Evolutionary conservation across 2,888 invertebrate genomes (phyloP).

Genomic region (Enchytraeus crypticus): DNA sequence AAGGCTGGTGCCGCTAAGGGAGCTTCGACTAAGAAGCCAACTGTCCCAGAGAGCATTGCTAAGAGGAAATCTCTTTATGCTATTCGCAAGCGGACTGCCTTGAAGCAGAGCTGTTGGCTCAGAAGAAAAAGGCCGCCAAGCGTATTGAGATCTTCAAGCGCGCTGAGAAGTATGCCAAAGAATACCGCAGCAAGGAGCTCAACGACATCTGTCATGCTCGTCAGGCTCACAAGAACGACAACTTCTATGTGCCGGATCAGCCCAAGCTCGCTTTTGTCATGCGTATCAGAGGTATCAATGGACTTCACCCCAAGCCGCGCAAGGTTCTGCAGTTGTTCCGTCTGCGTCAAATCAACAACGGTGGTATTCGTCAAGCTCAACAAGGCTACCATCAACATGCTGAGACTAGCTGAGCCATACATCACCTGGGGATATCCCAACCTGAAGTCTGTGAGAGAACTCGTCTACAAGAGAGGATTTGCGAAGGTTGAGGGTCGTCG

Average conservation of each 20-base stretch:
- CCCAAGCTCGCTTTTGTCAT: conserved; percentile 95
- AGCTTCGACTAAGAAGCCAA: no score
- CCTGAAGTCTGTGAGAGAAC: conserved; percentile 85
- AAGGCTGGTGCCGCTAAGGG: no score
- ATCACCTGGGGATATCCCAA: conserved; percentile 99
- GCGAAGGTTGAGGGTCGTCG: conserved; percentile 86
- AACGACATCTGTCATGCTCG: conserved; percentile 79
- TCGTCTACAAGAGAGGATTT: conserved; percentile 96
- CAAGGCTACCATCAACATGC: conserved; percentile 96
- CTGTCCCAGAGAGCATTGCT: no score
- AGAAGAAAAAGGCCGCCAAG: conserved; percentile 59
- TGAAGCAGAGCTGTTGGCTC: no score
- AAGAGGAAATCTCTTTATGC: no score
- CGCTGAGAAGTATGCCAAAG: conserved; percentile 90
- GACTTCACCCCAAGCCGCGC: conserved; percentile 62
- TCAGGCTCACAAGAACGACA: conserved; percentile 79
- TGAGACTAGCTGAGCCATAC: conserved; percentile 95
- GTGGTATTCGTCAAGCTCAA: conserved; percentile 89
- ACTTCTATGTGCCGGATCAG: conserved; percentile 94
- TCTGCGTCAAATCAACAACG: conserved; percentile 96
- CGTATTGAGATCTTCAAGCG: conserved; percentile 83
- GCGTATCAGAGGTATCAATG: conserved; percentile 79
- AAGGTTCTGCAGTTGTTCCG: conserved; percentile 95
- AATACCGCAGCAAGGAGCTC: conserved; percentile 81
- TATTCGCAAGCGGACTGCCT: no score